Evolutionary conservation across 2,888 invertebrate genomes (phyloP), one percentile per base, ranked within the genome.

Genomic region (Camponotus fellah): DNA sequence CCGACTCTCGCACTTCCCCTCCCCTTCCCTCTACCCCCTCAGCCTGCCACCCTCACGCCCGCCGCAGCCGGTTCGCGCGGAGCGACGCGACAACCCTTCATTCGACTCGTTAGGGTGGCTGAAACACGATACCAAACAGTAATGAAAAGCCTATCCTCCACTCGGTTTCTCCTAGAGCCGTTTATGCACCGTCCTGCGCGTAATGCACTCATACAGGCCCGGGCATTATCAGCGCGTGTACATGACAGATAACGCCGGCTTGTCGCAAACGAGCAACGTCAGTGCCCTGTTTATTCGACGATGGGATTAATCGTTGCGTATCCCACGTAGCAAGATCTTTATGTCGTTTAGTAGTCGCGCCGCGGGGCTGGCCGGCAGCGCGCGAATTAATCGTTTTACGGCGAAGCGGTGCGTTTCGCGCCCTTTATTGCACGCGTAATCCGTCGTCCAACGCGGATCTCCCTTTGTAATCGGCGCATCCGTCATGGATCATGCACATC

Each of bases 91-190:
- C 92, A 92, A 93, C 93, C 93, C 93, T 93, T 92, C 92, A 93
- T 93, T 92, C 91, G 91, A 92, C 91, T 92, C 92, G 92, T 93
- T 93, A 93, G 90, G 92, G 93, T 86, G 91, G 87, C 92, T 90
- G 87, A 91, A 93, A 93, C 91, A 91, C 92, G 93, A 93, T 92
- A 90, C 92, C 92, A 88, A 92, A 91, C 90, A 90, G 91, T 93
- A 93, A 93, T 93, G 92, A 93, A 92, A 93, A 93, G 92, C 91
- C 92, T 92, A 92, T 92, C 89, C 91, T 90, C 86, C 85, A 85
- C 87, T 88, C 87, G 85, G 88, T 86, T 88, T 88, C 89, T 89
- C 88, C 85, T 89, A 87, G 86, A 89, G 87, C 86, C 87, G 89
- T 90, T 91, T 91, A 92, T 85, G 87, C 88, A 68, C 82, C 84